These are phyloP conservation scores for Diglossa cyanea DNA, from an alignment of 2,797 vertebrate species.

Conservation along the genomic window DNA sequence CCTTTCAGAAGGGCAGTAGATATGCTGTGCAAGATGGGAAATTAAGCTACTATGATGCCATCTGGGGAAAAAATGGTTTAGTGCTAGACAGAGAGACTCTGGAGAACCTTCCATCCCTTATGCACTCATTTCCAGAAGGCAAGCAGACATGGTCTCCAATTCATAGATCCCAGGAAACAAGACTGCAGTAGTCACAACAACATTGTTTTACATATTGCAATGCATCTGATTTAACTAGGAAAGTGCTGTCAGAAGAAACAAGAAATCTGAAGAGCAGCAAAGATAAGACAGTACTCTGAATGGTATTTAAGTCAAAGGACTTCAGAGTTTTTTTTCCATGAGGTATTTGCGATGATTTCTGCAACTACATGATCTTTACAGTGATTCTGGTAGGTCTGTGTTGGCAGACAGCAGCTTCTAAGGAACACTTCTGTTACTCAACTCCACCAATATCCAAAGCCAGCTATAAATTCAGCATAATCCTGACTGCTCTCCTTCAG, in stretches of 20 bases:
- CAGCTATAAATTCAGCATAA: neutral
- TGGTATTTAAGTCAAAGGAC: neutral
- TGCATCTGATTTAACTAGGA: conserved; percentile 28
- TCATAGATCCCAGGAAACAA: neutral
- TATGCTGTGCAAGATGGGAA: neutral
- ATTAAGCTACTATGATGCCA: neutral
- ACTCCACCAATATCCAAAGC: neutral
- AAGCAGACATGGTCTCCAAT: neutral
- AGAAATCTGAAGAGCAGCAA: neutral
- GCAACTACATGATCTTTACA: neutral
- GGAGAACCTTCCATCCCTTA: conserved; percentile 11
- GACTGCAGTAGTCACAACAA: neutral
- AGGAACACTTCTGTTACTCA: neutral
- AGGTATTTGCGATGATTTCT: neutral
- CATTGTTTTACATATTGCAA: neutral
- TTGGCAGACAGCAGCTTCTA: neutral
- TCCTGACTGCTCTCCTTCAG: neutral
- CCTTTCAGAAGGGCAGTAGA: neutral
- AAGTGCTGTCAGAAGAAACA: neutral
- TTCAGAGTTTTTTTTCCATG: neutral
- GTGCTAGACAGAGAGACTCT: neutral
- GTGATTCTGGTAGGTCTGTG: neutral
- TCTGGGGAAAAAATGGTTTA: neutral
- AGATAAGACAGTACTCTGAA: neutral
- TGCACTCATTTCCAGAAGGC: neutral